These are phyloP conservation scores for Nannoperca obscura DNA, from an alignment of 2,797 vertebrate genomes.

Conservation along the genomic window DNA sequence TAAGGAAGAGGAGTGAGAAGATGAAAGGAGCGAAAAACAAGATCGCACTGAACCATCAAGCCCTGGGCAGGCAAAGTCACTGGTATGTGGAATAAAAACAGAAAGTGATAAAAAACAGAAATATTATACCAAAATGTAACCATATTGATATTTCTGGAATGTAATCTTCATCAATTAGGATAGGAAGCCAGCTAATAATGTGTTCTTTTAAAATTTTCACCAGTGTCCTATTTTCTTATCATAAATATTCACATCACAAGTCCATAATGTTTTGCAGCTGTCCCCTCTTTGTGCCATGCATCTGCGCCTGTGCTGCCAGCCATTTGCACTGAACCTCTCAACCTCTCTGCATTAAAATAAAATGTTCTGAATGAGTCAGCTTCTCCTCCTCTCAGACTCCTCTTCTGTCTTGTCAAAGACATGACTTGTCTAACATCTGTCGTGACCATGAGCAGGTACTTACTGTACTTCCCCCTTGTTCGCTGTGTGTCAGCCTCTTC, in stretches of 20 bases:
- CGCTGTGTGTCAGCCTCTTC: not conserved
- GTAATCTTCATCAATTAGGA: not conserved
- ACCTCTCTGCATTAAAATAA: not conserved
- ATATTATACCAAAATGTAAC: not conserved
- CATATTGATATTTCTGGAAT: slow-evolving; percentile 12
- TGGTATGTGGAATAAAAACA: slow-evolving; percentile 15
- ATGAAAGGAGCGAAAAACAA: not conserved
- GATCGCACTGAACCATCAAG: not conserved
- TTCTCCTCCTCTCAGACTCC: not conserved
- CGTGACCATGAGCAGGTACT: slow-evolving; percentile 6
- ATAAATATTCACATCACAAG: not conserved
- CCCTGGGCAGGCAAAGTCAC: not conserved
- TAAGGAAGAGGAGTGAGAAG: not conserved
- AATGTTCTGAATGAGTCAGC: slow-evolving; percentile 1
- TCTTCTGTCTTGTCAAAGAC: not conserved
- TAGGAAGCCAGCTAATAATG: not conserved
- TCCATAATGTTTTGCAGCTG: slow-evolving; percentile 13
- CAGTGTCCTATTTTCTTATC: not conserved
- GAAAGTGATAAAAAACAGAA: not conserved
- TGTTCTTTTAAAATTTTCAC: not conserved
- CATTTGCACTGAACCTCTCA: slow-evolving; percentile 1
- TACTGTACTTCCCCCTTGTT: not conserved
- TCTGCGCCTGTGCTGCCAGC: not conserved
- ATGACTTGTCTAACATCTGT: not conserved
- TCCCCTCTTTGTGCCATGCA: not conserved